phyloP scores from a whole-genome alignment of 2,888 invertebrate genomes.

The Chrysolina haemoptera region DNA sequence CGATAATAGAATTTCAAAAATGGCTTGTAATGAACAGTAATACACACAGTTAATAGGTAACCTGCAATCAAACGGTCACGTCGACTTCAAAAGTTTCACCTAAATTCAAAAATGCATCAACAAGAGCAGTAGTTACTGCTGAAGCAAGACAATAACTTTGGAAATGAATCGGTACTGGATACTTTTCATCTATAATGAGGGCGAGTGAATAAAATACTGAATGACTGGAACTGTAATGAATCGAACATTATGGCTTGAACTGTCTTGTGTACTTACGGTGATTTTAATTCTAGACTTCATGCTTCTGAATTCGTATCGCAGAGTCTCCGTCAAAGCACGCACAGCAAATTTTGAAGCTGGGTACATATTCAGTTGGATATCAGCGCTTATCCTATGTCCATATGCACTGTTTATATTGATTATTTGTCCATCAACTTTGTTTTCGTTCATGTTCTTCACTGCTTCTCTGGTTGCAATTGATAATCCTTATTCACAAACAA shows the following conservation, averaged over 20 bases:
- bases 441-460: slow-evolving; percentile 52
- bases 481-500: slow-evolving; percentile 40
- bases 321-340: slow-evolving; percentile 51
- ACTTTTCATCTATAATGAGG: too few relatives aligned
- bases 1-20: too few relatives aligned
- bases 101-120: too few relatives aligned
- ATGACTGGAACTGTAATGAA: too few relatives aligned
- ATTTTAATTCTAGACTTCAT: slow-evolving; percentile 52
- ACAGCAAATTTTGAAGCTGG: slow-evolving; percentile 53
- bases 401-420: slow-evolving; percentile 56
- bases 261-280: slow-evolving; percentile 47
- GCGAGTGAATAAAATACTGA: too few relatives aligned
- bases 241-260: not conserved
- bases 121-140: too few relatives aligned
- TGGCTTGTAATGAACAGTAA: too few relatives aligned
- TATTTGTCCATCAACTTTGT: slow-evolving; percentile 55
- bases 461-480: slow-evolving; percentile 56
- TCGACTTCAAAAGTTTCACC: too few relatives aligned
- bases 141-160: too few relatives aligned
- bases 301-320: slow-evolving; percentile 49
- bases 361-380: slow-evolving; percentile 48
- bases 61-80: too few relatives aligned
- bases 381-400: slow-evolving; percentile 51
- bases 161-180: too few relatives aligned
- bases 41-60: too few relatives aligned